Base-by-base conservation (phyloP, 2,113 vertebrate species). In the Halichoeres trimaculatus region DNA sequence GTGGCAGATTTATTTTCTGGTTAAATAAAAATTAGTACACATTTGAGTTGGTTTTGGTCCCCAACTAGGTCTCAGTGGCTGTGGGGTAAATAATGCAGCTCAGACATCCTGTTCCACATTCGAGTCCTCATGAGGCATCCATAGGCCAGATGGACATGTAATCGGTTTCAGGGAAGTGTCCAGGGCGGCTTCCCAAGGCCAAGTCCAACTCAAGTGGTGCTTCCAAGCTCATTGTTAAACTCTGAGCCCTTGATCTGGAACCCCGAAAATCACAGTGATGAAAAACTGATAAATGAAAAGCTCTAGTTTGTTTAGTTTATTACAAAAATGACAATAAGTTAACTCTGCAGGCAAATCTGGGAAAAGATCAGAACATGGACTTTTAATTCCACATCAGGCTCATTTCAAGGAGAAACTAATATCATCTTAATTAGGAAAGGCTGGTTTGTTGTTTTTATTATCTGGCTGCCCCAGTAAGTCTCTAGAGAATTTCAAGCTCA, bases 131-230 rank as follows among this genome's bases (percentile, higher is more conserved):
- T 38, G 26, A 71, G 52, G n/a, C 47, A 65, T 64, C 64, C 36
- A 20, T 45, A 53, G 54, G 60, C 60, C 60, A 65, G 66, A 78
- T 70, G 36, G 45, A 70, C 53, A 51, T 43, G 59, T 70, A 62
- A 76, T 62, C 74, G 23, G 8, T 6, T 30, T 30, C 17, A 40
- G 7, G 41, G 13, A 19, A 13, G 58, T n/a, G 41, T 62, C 57
- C 64, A 40, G 23, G 34, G 34, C 26, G 19, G 24, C 23, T 41
- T 50, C 22, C 22, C 20, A 19, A 47, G 8, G 5, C 16, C 43
- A 45, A 17, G 17, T 17, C 14, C 14, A 17, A 45, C 38, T 75
- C n/a, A 35, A 43, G 47, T 52, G 47, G 17, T 47, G 53, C n/a
- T 11, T 55, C 38, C 38, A 24, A 40, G 48, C 20, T 24, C 16